These are phyloP conservation scores for Himantopus leucocephalus DNA, from an alignment of 2,113 vertebrate genomes.

Conservation along the genomic window DNA sequence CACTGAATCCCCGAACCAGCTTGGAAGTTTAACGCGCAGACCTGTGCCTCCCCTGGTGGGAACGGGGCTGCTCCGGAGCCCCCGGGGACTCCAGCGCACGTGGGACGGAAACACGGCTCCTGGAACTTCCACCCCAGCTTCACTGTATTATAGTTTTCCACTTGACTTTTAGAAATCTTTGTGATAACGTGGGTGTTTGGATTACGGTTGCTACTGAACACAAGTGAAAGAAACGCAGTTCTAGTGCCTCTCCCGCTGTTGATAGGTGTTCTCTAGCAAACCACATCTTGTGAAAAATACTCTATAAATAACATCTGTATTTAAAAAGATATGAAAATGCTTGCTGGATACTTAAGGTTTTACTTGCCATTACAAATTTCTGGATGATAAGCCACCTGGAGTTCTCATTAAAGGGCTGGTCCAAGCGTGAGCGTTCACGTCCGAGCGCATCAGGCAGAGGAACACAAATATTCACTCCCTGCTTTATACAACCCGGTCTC, in stretches of 20 bases:
- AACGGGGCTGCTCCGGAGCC: not conserved
- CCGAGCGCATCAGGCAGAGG: not conserved
- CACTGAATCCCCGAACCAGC: not conserved
- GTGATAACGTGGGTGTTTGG: not conserved
- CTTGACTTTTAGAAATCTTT: not conserved
- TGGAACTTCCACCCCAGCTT: not conserved
- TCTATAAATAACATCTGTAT: not conserved
- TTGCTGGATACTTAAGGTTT: not conserved
- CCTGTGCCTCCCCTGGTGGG: rapidly evolving
- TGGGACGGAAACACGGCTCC: not conserved
- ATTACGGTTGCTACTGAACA: not conserved
- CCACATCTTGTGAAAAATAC: not conserved
- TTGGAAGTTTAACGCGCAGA: not conserved
- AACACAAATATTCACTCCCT: not conserved
- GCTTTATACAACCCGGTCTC: not conserved
- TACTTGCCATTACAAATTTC: not conserved
- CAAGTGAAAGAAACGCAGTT: not conserved
- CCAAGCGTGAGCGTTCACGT: not conserved
- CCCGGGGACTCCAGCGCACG: rapidly evolving
- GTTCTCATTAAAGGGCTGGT: not conserved
- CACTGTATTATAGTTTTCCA: not conserved
- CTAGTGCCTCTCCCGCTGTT: not conserved
- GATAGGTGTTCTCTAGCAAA: not conserved
- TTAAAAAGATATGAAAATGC: not conserved
- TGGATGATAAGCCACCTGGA: not conserved